Conservation (phyloP, 2,888 invertebrate genomes). For the Bruchidius siliquastri region DNA sequence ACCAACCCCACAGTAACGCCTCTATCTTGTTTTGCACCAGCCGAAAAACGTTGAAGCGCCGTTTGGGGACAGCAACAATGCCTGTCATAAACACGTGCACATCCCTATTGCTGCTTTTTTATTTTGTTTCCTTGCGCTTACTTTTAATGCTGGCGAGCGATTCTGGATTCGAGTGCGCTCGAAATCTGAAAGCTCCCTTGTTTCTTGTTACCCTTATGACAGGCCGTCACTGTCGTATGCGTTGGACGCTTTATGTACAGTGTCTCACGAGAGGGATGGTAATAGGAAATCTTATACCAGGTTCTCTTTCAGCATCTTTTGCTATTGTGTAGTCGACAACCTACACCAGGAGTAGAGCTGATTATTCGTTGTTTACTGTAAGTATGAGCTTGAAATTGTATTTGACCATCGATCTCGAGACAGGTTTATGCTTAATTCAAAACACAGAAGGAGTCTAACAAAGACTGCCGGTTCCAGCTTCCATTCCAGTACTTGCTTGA, state of each 20-base stretch:
- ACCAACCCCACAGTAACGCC: neutral
- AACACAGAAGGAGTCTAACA: no score
- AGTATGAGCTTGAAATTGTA: no score
- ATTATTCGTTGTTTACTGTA: no score
- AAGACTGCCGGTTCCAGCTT: neutral
- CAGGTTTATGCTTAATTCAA: no score
- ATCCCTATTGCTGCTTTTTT: slow-evolving; percentile 7
- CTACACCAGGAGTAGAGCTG: no score
- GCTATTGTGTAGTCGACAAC: no score
- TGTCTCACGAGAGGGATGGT: neutral
- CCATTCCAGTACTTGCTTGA: neutral
- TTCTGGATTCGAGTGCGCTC: slow-evolving; percentile 21
- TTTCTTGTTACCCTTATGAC: slow-evolving; percentile 2
- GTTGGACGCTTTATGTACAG: slow-evolving; percentile 7
- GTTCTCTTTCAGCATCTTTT: no score
- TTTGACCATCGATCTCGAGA: no score
- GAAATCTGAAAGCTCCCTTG: slow-evolving; percentile 22
- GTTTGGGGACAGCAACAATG: neutral
- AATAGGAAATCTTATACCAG: no score
- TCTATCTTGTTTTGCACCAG: neutral
- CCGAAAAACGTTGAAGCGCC: neutral
- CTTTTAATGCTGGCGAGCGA: slow-evolving; percentile 10
- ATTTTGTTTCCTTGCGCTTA: neutral
- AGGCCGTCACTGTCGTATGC: slow-evolving; percentile 16
- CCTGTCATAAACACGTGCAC: slow-evolving; percentile 8